Evolutionary conservation across 2,888 invertebrate species (phyloP).

Genomic region (Bombylius discolor): DNA sequence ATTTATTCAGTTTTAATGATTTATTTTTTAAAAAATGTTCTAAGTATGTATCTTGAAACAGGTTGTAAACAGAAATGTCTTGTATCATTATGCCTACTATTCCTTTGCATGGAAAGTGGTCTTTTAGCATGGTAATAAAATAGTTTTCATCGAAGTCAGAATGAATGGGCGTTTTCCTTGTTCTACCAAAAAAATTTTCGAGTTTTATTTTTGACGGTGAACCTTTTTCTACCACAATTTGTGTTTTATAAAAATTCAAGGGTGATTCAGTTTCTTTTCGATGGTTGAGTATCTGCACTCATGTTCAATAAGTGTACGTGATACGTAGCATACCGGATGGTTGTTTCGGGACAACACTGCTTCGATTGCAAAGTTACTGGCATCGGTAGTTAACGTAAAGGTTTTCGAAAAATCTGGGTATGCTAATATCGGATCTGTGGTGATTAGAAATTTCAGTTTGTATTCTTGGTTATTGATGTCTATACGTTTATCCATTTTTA

Average conservation of each 20-base stretch:
- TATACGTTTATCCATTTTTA: too few relatives aligned
- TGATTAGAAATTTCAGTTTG: too few relatives aligned
- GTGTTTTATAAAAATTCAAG: constrained; percentile 2
- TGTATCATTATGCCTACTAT: constrained; percentile 2
- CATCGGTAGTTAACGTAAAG: neutral
- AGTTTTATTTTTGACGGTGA: neutral
- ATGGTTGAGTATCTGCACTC: constrained; percentile 5
- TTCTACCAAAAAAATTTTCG: neutral
- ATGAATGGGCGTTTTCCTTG: neutral
- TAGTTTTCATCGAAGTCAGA: neutral
- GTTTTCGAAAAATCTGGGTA: constrained; percentile 3
- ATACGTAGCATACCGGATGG: constrained; percentile 2
- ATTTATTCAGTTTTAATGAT: too few relatives aligned
- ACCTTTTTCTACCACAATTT: constrained; percentile 1
- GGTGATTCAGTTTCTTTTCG: constrained; percentile 9
- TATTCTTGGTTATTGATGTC: too few relatives aligned
- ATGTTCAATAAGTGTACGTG: constrained; percentile 6
- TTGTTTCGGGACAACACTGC: neutral
- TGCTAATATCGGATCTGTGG: too few relatives aligned
- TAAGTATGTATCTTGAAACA: neutral
- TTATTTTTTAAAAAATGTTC: too few relatives aligned
- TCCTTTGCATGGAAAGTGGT: constrained; percentile 1
- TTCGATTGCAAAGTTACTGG: neutral
- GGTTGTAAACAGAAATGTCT: neutral
- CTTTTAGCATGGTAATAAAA: constrained; percentile 2